Evolutionary conservation across 2,888 invertebrate species (phyloP), one percentile per base, ranked within the genome.

Genomic region (Mythimna albipuncta): DNA sequence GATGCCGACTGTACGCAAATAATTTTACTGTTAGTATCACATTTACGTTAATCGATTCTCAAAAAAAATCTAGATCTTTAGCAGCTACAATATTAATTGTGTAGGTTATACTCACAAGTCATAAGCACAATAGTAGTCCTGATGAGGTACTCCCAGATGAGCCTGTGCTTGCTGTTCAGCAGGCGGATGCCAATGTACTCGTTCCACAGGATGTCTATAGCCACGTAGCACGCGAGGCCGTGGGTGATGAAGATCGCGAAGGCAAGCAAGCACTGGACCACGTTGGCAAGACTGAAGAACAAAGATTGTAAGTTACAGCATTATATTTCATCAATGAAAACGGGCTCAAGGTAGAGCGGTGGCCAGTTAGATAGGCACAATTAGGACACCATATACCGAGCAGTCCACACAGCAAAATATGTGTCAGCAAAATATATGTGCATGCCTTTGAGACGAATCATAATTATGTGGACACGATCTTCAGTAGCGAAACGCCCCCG

Each of bases 181-280:
- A 98, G 93, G 11, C 98, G 94, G 54, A 84, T 82, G 47, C 95
- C 93, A 75, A 96, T 90, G 91, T 98, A 98, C 72, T 98, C 97
- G 87, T 98, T 98, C 99, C 99, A 99, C 62, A 98, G 96, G 83
- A 99, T 99, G 88, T 98, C 98, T 86, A 99, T 98, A 10, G 99
- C 99, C 2, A 99, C 99, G 93, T 99, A 99, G 93, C 99, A 98
- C 88, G 99, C 99, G 52, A 99, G 96, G 0, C 98, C 98, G 92
- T 99, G 99, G 0, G 99, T 98, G 69, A 99, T 97, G 94, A 98
- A 99, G 84, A 99, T 99, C 0, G 98, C 97, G 80, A 98, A 94
- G 0, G 98, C 98, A 64, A 98, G 92, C 87, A 98, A 97, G 21
- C 97, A 96, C 90, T 98, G 98, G 0, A 98, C 98, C 21, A 97